A percentile compares a stretch with the other conserved stretches of the same genome.
These are phyloP conservation scores for Microctenopoma stevenorrisi DNA, from an alignment of 2,797 vertebrate species.

Conservation along the genomic window DNA sequence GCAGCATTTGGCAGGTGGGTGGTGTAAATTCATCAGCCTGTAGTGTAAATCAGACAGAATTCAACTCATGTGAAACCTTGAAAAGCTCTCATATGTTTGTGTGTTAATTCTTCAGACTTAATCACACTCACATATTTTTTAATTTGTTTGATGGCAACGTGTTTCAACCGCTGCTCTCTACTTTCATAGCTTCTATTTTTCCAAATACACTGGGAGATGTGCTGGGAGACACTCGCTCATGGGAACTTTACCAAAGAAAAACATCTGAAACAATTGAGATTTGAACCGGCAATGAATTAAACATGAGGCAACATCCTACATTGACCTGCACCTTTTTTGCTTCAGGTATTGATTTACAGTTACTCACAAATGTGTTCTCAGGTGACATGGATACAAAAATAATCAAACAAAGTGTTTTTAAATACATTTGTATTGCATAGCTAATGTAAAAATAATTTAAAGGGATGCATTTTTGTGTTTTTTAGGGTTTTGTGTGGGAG, in stretches of 20 bases:
- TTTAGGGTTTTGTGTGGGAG: not conserved
- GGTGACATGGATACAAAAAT: constrained; percentile 14
- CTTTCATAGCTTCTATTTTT: not conserved
- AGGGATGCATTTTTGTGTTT: not conserved
- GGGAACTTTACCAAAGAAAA: not conserved
- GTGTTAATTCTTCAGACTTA: constrained; percentile 8
- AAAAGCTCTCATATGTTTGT: constrained; percentile 3
- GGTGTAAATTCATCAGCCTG: constrained; percentile 43
- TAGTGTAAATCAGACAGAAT: constrained; percentile 22
- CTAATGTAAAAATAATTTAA: not conserved
- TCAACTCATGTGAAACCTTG: not conserved
- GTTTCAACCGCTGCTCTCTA: not conserved
- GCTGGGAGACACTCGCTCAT: not conserved
- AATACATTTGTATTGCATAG: not conserved
- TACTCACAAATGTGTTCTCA: constrained; percentile 5
- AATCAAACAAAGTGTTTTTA: too few species aligned
- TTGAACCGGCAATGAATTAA: constrained; percentile 2
- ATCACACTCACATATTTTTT: constrained; percentile 18
- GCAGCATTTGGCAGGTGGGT: constrained; percentile 64
- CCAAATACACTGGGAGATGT: not conserved
- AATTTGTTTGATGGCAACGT: constrained; percentile 11
- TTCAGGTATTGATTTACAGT: constrained; percentile 3
- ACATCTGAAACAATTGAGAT: not conserved
- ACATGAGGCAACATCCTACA: not conserved
- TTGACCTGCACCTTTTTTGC: not conserved